A percentile compares a stretch with the other conserved stretches of the same genome.
Conservation (phyloP, 2,888 invertebrate species). For the Conops quadrifasciatus region DNA sequence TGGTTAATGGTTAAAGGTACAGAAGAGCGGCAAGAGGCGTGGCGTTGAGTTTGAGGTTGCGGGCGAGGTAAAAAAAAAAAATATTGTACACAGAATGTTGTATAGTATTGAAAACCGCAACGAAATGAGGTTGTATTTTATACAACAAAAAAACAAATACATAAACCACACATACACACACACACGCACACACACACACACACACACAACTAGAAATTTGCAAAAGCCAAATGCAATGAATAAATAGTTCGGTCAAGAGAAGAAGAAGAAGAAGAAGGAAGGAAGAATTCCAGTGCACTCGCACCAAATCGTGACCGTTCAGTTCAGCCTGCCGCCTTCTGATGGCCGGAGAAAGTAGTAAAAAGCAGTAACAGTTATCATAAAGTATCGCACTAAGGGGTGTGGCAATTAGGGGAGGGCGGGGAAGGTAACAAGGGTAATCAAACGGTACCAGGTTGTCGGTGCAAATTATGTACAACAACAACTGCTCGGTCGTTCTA, state of each 20-base stretch:
- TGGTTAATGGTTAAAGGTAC: background rate
- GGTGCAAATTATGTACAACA: background rate
- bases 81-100: too few species aligned
- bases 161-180: background rate
- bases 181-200: background rate
- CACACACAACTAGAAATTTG: too few species aligned
- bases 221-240: too few species aligned
- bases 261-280: background rate
- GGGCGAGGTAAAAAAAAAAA: background rate
- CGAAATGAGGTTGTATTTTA: background rate
- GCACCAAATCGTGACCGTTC: background rate
- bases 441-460: background rate
- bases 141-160: background rate
- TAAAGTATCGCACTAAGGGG: background rate
- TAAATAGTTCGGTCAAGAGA: background rate
- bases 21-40: background rate
- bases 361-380: background rate
- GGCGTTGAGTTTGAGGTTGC: background rate
- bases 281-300: background rate
- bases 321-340: background rate
- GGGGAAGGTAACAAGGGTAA: background rate
- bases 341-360: background rate
- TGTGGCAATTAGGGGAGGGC: background rate
- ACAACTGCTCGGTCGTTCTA: background rate
- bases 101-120: conserved; percentile 4